Base-by-base conservation (phyloP, 2,797 vertebrate species). In the Decapterus maruadsi region DNA sequence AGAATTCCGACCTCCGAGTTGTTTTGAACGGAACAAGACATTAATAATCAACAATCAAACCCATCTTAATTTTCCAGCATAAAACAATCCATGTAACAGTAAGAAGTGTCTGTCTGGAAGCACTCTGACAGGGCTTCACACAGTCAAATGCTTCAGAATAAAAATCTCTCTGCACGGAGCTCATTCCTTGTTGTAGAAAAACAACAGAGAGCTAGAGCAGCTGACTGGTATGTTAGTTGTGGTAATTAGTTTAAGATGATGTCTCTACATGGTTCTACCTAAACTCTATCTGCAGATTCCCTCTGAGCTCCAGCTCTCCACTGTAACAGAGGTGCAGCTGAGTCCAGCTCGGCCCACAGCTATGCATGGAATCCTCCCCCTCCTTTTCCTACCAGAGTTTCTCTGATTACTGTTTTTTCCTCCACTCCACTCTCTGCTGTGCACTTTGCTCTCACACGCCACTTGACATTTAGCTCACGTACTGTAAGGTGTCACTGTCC, bases 361-460 rank as follows among this genome's bases (percentile, higher is more conserved):
- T 89, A 91, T 91, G 86, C 65, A 1, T 57, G 86, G 87, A 88
- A 91, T 91, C 83, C 68, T 81, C 77, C 68, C 74, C 84, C 81
- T 81, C 75, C 75, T 76, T 73, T 82, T 81, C 50, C 78, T 53
- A 55, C 55, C 67, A 67, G 51, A 68, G 55, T 56, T 78, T 19
- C 57, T 82, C 60, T 66, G n/a, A 61, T 75, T 81, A 81, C 68
- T 75, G 68, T 81, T 83, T 81, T 76, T 84, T 68, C 65, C 68
- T 53, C 12, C 51, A 19, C 66, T 84, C 61, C 40, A n/a, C 26
- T 31, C 66, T 64, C 56, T 55, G 9, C 66, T 68, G 6, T 40
- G 17, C 57, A 46, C 8, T 43, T 50, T 1, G 1, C 6, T 11
- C 22, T 64, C 43, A 31, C 17, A 67, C 58, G 61, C 68, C 34